Evolutionary conservation across 1,140 invertebrate species (phyloP).

Genomic region (Drosophila pectinifera): DNA sequence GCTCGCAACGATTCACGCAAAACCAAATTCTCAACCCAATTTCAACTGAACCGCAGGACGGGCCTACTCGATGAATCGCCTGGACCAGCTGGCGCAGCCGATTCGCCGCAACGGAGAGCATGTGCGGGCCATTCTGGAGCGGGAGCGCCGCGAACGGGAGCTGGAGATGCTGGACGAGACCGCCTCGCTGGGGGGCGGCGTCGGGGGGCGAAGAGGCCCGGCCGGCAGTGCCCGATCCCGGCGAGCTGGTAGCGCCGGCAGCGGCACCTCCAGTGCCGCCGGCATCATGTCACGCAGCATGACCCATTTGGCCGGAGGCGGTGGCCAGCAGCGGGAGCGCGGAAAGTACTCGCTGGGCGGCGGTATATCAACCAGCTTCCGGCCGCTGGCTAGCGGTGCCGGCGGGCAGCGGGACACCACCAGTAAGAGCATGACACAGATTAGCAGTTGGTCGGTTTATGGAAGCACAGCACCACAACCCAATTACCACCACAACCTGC

Average conservation of each 20-base stretch:
- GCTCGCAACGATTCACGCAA: no score
- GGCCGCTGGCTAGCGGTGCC: conserved; percentile 67
- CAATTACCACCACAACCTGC: conserved; percentile 56
- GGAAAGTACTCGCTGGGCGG: conserved; percentile 77
- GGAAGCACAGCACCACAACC: conserved; percentile 52
- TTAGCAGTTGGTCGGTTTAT: conserved; percentile 71
- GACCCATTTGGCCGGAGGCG: conserved; percentile 87
- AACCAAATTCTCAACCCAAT: conserved; percentile 61
- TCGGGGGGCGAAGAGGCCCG: conserved; percentile 29
- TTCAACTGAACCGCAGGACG: conserved; percentile 86
- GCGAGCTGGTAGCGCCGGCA: conserved; percentile 62
- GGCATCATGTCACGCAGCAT: conserved; percentile 88
- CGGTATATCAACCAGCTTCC: conserved; percentile 78
- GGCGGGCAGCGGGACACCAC: conserved; percentile 72
- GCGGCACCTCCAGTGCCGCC: conserved; percentile 73
- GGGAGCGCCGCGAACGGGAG: conserved; percentile 71
- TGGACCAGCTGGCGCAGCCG: conserved; percentile 93
- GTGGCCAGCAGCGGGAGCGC: conserved; percentile 52
- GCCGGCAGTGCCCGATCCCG: conserved; percentile 13
- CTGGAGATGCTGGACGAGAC: conserved; percentile 83
- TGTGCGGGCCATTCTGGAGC: conserved; percentile 77
- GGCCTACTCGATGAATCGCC: conserved; percentile 95
- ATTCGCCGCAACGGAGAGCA: conserved; percentile 86
- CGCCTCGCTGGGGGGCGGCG: conserved; percentile 68
- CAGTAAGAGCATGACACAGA: conserved; percentile 84